phyloP scores from a whole-genome alignment of 1,140 invertebrate genomes.

The Diplogasteroides magnus region DNA sequence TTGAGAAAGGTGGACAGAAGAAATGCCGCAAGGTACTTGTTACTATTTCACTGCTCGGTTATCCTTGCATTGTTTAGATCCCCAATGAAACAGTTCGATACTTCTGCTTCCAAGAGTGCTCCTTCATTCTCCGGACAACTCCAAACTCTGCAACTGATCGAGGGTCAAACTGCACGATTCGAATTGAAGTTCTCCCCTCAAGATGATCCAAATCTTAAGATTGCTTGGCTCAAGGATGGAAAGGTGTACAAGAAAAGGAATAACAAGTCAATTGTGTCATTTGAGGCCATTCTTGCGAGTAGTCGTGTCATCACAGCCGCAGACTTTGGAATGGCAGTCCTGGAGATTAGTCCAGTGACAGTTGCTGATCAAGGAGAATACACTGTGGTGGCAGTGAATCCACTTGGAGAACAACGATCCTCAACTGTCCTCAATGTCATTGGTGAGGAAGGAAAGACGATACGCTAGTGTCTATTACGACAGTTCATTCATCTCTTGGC shows the following conservation, averaged over 20 bases:
- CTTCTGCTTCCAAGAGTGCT: constrained; percentile 79
- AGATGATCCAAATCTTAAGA: constrained; percentile 83
- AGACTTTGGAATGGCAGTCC: constrained; percentile 71
- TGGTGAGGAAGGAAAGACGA: constrained; percentile 69
- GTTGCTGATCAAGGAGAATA: constrained; percentile 69
- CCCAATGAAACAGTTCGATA: constrained; percentile 22
- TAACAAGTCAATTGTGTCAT: background rate
- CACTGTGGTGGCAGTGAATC: constrained; percentile 84
- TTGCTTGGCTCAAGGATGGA: constrained; percentile 87
- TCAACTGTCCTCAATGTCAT: constrained; percentile 81
- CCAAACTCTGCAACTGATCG: constrained; percentile 57
- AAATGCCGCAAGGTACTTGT: background rate
- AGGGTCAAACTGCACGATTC: constrained; percentile 82
- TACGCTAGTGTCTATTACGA: no score
- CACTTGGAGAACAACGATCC: constrained; percentile 83
- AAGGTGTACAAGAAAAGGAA: constrained; percentile 59
- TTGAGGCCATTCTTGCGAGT: constrained; percentile 68
- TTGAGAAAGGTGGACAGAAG: constrained; percentile 43
- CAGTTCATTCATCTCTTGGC: no score
- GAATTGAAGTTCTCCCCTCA: constrained; percentile 85
- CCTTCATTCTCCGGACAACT: constrained; percentile 78
- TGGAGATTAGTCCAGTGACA: constrained; percentile 53
- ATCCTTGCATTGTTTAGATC: constrained; percentile 14
- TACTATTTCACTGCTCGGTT: background rate
- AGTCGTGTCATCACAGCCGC: constrained; percentile 87